A percentile compares a stretch with the other conserved stretches of the same genome.
phyloP scores from a whole-genome alignment of 2,888 invertebrate genomes.

The Hemicrepidius hirtus region DNA sequence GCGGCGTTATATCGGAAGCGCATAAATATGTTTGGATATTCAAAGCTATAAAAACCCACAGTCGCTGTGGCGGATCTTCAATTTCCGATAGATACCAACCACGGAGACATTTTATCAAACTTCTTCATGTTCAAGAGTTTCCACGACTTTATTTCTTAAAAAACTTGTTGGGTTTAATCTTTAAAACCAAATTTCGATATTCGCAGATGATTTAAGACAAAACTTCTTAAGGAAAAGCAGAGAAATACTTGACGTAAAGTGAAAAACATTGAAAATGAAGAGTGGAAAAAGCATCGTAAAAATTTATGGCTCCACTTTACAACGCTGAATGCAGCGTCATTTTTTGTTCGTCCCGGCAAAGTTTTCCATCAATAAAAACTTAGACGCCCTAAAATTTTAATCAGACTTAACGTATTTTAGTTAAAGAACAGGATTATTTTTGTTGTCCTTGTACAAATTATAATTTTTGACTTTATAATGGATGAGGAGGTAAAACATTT shows the following conservation, averaged over 20 bases:
- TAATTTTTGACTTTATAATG: no score
- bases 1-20: constrained; percentile 17
- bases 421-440: constrained; percentile 9
- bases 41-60: constrained; percentile 27
- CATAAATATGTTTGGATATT: constrained; percentile 37
- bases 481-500: no score
- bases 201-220: not conserved
- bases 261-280: constrained; percentile 42
- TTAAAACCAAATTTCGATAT: not conserved
- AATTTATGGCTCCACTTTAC: constrained; percentile 51
- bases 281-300: constrained; percentile 47
- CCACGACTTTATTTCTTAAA: not conserved
- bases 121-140: not conserved
- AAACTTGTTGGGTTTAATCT: not conserved
- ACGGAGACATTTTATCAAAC: constrained; percentile 2
- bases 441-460: not conserved
- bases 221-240: not conserved
- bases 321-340: constrained; percentile 43
- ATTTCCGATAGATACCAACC: constrained; percentile 9
- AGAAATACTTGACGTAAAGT: constrained; percentile 30
- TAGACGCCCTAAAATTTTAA: constrained; percentile 42
- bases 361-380: constrained; percentile 45
- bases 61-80: not conserved
- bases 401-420: constrained; percentile 32
- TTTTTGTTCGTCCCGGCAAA: constrained; percentile 40